Conservation (phyloP, 1,140 invertebrate genomes). For the Cecropterus lyciades region DNA sequence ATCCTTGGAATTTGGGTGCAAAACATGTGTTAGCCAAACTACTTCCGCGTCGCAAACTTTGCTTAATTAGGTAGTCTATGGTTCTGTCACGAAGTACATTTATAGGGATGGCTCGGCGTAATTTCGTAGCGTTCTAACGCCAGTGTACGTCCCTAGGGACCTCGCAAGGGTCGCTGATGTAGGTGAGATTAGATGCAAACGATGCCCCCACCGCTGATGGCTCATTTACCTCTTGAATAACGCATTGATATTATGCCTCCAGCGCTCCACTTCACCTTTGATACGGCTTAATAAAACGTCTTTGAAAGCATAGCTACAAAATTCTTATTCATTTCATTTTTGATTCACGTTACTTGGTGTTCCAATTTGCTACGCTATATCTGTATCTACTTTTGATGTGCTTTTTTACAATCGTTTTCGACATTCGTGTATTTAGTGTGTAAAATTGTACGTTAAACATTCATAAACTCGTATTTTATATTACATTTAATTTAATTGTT, state of each 20-base stretch:
- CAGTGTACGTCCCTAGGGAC: conserved; percentile 41
- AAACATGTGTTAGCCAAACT: conserved; percentile 8
- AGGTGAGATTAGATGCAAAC: conserved; percentile 78
- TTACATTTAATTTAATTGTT: too few species aligned
- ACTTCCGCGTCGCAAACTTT: conserved; percentile 9
- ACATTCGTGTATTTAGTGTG: conserved; percentile 16
- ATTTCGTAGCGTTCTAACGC: conserved; percentile 40
- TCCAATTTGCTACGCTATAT: conserved; percentile 7
- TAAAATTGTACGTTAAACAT: not conserved
- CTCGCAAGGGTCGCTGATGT: conserved; percentile 54
- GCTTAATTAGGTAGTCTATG: conserved; percentile 28
- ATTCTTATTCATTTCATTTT: conserved; percentile 34
- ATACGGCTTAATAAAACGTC: conserved; percentile 33
- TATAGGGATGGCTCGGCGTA: conserved; percentile 32
- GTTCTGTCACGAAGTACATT: conserved; percentile 34
- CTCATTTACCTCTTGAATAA: conserved; percentile 79
- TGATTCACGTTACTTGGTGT: conserved; percentile 19
- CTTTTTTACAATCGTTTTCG: not conserved
- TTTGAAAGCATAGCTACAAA: conserved; percentile 24
- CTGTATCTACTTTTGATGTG: not conserved
- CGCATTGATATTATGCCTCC: conserved; percentile 57
- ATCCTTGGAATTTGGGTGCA: not conserved
- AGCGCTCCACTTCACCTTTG: conserved; percentile 34
- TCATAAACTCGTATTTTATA: not conserved
- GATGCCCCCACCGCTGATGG: conserved; percentile 68